Evolutionary conservation across 2,113 vertebrate genomes (phyloP).

Genomic region (Psophia crepitans): DNA sequence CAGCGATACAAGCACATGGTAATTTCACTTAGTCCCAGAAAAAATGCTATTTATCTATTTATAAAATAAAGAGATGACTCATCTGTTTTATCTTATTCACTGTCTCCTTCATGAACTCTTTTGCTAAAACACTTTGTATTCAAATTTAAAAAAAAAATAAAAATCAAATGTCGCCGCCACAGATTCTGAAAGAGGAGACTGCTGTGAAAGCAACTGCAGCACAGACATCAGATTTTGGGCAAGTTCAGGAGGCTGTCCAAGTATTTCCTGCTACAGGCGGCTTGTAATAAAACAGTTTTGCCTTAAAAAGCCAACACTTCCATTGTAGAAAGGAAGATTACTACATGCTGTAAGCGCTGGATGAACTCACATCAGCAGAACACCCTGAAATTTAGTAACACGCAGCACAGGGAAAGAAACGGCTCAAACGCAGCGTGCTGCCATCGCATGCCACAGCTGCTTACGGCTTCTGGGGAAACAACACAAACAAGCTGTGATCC

Average conservation of each 20-base stretch:
- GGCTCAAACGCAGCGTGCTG: fast-evolving
- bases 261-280: neutral
- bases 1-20: fast-evolving
- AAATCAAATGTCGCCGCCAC: neutral
- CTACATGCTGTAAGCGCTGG: neutral
- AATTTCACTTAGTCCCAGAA: neutral
- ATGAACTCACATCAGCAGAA: neutral
- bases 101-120: neutral
- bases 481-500: neutral
- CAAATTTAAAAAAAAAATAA: neutral
- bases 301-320: neutral
- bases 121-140: neutral
- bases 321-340: neutral
- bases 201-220: conserved; percentile 16
- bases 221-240: neutral
- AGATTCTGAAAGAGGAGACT: neutral
- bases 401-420: neutral
- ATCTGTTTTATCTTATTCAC: neutral
- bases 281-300: neutral
- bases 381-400: neutral
- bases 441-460: neutral
- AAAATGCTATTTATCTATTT: neutral
- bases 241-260: neutral
- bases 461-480: neutral
- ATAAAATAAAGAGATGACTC: neutral